Percentiles rank a stretch among this genome's conserved stretches.
phyloP scores from a whole-genome alignment of 2,113 vertebrate species.

The Hassar affinis region DNA sequence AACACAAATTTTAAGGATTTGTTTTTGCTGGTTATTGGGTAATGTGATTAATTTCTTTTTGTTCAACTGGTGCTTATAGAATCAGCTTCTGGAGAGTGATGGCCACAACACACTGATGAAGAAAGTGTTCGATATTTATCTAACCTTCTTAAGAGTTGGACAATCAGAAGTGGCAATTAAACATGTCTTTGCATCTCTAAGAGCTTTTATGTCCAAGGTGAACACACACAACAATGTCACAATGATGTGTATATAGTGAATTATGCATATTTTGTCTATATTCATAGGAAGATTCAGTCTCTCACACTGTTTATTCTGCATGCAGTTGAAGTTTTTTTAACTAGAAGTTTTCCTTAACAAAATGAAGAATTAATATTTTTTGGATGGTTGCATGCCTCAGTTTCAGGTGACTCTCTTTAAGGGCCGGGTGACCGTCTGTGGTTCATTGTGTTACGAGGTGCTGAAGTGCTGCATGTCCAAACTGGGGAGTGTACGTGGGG shows the following conservation, averaged over 20 bases:
- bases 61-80: constrained; percentile 68
- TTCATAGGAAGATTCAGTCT: not conserved
- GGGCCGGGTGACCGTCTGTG: constrained; percentile 90
- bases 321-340: not conserved
- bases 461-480: constrained; percentile 95
- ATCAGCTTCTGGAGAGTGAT: constrained; percentile 86
- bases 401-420: constrained; percentile 92
- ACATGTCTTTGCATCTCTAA: constrained; percentile 87
- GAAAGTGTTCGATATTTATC: constrained; percentile 93
- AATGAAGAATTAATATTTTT: not conserved
- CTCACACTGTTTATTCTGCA: not conserved
- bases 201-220: constrained; percentile 95
- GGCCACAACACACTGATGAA: constrained; percentile 94
- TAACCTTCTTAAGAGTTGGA: constrained; percentile 88
- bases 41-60: not conserved
- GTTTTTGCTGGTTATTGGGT: not conserved
- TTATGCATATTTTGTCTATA: not conserved
- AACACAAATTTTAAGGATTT: constrained; percentile 27
- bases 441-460: constrained; percentile 92
- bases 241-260: not conserved
- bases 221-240: not conserved
- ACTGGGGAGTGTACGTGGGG: constrained; percentile 81
- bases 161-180: constrained; percentile 89
- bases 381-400: constrained; percentile 63
- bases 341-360: not conserved